Base-by-base conservation (phyloP, 23 tunicate genomes). In the Ciona savignyi region DNA sequence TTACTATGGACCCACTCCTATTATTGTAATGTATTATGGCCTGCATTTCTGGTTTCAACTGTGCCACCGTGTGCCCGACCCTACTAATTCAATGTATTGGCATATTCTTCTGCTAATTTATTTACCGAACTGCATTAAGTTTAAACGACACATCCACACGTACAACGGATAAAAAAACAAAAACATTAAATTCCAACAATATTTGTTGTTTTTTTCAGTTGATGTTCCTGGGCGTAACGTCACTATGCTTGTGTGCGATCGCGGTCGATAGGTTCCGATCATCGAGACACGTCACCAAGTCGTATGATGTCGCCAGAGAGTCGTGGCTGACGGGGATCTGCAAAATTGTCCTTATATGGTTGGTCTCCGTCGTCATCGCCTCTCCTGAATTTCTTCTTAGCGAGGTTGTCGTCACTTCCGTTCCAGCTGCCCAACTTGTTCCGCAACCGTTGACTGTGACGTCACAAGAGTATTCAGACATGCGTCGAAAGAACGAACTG, bases 281-380 rank as follows among this genome's bases (percentile, higher is more conserved):
- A 0, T 77, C 95, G 0, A 74, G 87, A 2, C 87, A 71, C 60
- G 86, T 83, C 34, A 74, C 74, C 35, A 78, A 77, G 27, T 70
- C 76, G 29, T 68, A 74, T 80, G 86, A 81, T 0, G 20, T 15
- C 56, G 72, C 33, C 11, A 32, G 79, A 20, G 95, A 81, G 34
- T 80, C 87, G 23, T 63, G 62, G 34, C 26, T 42, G 23, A 35
- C 73, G 31, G 79, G 80, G 65, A 32, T 81, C 6, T 81, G 87
- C 70, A 88, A 88, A 33, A 77, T 81, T 49, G 27, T 88, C 26
- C 76, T 81, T 20, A 28, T 88, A 25, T 88, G 95, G 95, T 34
- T 88, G 11, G 70, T 80, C 24, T 86, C 95, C 4, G 32, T 76
- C 4, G 51, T 88, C n/a, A 31, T 88, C 20, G 95, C 95, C 2